A percentile compares a stretch with the other conserved stretches of the same genome.
phyloP scores from a whole-genome alignment of 2,113 vertebrate species.

The Neolamprologus longior region DNA sequence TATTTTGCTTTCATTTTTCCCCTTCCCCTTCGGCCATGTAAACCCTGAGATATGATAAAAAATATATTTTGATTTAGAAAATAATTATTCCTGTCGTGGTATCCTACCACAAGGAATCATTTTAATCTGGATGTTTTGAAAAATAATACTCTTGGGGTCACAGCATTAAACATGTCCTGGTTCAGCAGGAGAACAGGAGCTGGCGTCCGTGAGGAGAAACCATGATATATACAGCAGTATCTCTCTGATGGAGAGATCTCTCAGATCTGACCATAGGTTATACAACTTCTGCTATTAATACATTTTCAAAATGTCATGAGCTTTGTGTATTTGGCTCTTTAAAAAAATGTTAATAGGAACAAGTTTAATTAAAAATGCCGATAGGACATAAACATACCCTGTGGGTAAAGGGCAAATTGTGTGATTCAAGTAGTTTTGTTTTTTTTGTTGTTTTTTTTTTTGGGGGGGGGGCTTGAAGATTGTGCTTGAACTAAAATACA shows the following conservation, averaged over 20 bases:
- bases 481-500: background rate
- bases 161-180: conserved; percentile 22
- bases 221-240: background rate
- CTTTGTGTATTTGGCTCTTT: background rate
- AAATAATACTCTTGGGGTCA: conserved; percentile 35
- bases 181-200: conserved; percentile 18
- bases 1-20: conserved; percentile 37
- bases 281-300: background rate
- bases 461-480: background rate
- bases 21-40: background rate
- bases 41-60: conserved; percentile 31
- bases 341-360: background rate
- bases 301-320: background rate
- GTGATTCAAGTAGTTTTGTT: background rate
- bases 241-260: background rate
- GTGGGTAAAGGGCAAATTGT: background rate
- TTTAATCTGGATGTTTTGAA: conserved; percentile 68
- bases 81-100: conserved; percentile 59
- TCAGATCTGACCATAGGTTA: background rate
- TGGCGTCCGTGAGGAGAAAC: background rate
- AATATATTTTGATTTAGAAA: conserved; percentile 52
- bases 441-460: accelerated
- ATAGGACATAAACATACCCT: background rate
- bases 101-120: conserved; percentile 46
- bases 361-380: background rate